These are phyloP conservation scores for Kuschelorhynchus macadamiae DNA, from an alignment of 2,888 invertebrate species.

Conservation along the genomic window DNA sequence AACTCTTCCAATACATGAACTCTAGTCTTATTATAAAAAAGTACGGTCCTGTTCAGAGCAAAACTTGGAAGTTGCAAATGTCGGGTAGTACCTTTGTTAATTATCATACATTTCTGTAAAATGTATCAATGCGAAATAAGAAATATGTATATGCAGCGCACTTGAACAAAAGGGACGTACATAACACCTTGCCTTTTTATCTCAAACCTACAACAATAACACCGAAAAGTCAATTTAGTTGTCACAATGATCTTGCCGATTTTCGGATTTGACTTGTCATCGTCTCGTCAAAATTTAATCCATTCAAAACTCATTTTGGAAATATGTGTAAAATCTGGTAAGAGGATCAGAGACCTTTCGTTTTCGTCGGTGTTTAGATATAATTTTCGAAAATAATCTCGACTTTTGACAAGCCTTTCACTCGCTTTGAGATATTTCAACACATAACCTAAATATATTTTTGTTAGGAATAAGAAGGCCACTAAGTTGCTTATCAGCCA, in stretches of 20 bases:
- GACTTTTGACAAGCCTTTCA: conserved; percentile 29
- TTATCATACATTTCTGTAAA: conserved; percentile 59
- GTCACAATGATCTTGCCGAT: conserved; percentile 50
- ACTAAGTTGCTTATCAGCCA: too few species aligned
- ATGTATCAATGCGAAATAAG: conserved; percentile 24
- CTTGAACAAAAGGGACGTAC: conserved; percentile 26
- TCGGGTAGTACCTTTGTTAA: conserved; percentile 60
- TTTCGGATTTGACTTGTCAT: conserved; percentile 38
- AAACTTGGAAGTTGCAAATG: conserved; percentile 24
- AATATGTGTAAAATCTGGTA: conserved; percentile 8
- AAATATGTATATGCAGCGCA: conserved; percentile 31
- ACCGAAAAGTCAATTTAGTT: conserved; percentile 59
- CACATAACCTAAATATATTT: too few species aligned
- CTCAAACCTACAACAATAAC: conserved; percentile 52
- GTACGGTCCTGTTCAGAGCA: conserved; percentile 34
- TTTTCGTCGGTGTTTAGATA: conserved; percentile 10
- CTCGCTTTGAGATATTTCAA: conserved; percentile 12
- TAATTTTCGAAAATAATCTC: conserved; percentile 28
- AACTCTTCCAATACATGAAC: too few species aligned
- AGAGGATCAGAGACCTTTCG: conserved; percentile 11
- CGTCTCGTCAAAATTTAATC: conserved; percentile 30
- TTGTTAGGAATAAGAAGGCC: too few species aligned
- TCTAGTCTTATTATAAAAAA: too few species aligned
- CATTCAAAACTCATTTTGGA: conserved; percentile 6
- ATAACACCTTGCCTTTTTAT: conserved; percentile 25